Evolutionary conservation across 2,888 invertebrate species (phyloP).

Genomic region (Drosophila barbarae): DNA sequence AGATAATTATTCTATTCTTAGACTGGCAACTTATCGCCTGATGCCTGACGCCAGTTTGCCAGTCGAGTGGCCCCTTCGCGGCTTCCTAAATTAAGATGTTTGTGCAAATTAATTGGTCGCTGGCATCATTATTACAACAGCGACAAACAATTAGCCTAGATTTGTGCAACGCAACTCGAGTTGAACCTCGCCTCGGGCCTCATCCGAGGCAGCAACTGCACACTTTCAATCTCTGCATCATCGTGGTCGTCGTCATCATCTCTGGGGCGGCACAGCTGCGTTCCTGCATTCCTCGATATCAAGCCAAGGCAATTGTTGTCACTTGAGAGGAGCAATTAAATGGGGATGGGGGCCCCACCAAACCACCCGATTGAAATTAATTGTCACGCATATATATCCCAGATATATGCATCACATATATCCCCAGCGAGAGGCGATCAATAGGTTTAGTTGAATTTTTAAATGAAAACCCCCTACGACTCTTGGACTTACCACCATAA

Average conservation of each 20-base stretch:
- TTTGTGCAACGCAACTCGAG: slow-evolving; percentile 44
- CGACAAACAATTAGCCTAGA: slow-evolving; percentile 76
- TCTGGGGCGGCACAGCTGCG: slow-evolving; percentile 12
- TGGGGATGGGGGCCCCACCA: slow-evolving; percentile 43
- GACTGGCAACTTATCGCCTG: slow-evolving; percentile 18
- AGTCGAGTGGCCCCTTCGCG: slow-evolving; percentile 38
- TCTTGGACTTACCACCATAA: slow-evolving; percentile 50
- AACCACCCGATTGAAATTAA: slow-evolving; percentile 66
- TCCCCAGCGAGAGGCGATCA: neutral
- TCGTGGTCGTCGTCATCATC: slow-evolving; percentile 12
- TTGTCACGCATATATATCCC: slow-evolving; percentile 40
- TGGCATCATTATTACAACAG: slow-evolving; percentile 75
- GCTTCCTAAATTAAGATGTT: slow-evolving; percentile 67
- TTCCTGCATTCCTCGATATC: slow-evolving; percentile 31
- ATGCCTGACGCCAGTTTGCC: slow-evolving; percentile 8
- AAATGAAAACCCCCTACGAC: neutral
- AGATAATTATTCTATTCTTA: slow-evolving; percentile 33
- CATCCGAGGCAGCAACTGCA: slow-evolving; percentile 19
- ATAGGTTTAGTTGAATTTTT: neutral
- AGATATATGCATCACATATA: neutral
- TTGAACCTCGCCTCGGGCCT: neutral
- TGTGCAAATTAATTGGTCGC: slow-evolving; percentile 78
- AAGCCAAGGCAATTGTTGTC: slow-evolving; percentile 47
- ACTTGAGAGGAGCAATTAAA: slow-evolving; percentile 60
- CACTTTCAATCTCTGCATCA: slow-evolving; percentile 49